A percentile compares a stretch with the other conserved stretches of the same genome.
Conservation (phyloP, 2,888 invertebrate genomes). For the Atrina japonica region DNA sequence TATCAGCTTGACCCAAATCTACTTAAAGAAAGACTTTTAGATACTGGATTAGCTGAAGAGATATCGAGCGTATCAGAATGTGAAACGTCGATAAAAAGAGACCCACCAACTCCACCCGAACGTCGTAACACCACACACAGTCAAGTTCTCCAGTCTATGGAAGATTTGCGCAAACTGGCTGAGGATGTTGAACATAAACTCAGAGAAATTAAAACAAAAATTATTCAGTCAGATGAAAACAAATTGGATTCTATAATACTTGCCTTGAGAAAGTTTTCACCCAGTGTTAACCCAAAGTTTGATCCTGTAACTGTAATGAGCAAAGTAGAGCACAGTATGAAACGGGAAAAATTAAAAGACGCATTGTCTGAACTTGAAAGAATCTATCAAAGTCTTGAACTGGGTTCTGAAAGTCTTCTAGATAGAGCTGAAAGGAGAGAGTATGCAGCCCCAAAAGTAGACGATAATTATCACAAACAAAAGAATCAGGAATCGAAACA, state of each 20-base stretch:
- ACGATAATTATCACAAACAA: too few species aligned
- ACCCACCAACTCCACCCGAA: slow-evolving; percentile 17
- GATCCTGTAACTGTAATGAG: slow-evolving; percentile 62
- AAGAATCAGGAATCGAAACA: slow-evolving; percentile 13
- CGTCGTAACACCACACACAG: slow-evolving; percentile 11
- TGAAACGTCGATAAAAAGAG: slow-evolving; percentile 19
- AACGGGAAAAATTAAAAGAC: slow-evolving; percentile 72
- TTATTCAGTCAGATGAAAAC: slow-evolving; percentile 69
- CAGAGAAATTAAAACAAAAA: slow-evolving; percentile 66
- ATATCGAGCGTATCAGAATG: slow-evolving; percentile 24
- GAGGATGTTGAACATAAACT: slow-evolving; percentile 70
- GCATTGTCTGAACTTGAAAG: slow-evolving; percentile 75
- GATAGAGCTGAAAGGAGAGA: slow-evolving; percentile 6
- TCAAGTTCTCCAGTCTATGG: slow-evolving; percentile 66
- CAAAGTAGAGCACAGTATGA: slow-evolving; percentile 43
- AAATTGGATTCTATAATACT: slow-evolving; percentile 70
- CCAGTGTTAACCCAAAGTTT: slow-evolving; percentile 57
- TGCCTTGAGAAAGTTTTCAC: slow-evolving; percentile 69
- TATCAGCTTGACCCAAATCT: slow-evolving; percentile 72
- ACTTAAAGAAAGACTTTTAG: slow-evolving; percentile 70
- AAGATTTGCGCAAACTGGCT: slow-evolving; percentile 69
- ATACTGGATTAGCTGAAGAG: slow-evolving; percentile 69
- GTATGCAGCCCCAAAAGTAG: neutral
- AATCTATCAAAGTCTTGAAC: slow-evolving; percentile 71
- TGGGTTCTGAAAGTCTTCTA: slow-evolving; percentile 56